Base-by-base conservation (phyloP, 2,888 invertebrate species). In the Phasia obesa region DNA sequence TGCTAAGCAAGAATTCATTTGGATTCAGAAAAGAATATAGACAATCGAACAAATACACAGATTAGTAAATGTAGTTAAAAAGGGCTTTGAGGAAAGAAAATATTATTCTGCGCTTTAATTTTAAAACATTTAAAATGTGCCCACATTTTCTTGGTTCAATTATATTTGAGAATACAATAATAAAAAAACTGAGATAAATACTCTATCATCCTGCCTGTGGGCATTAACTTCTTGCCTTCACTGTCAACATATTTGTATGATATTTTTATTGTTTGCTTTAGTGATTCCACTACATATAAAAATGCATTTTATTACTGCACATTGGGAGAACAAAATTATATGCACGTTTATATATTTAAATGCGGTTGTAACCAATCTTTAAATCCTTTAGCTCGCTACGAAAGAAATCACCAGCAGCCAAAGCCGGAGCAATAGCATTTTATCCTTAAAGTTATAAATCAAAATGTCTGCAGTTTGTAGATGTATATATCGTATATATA, bases 381-480 rank as follows among this genome's bases (percentile, higher is more conserved):
- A 60, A 71, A 83, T 83, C 85, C 86, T 86, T 86, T 84, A 87
- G 87, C 71, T 25, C 57, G 81, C 84, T 85, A 85, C 80, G 85
- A 85, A 86, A 87, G 85, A n/a, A n/a, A n/a, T n/a, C 86, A 81
- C 84, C 74, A 74, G 81, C 78, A 86, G 84, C 71, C 74, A 17
- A 35, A 62, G 55, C 71, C 27, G 47, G 5, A 62, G 73, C 60
- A 69, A 70, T 47, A 70, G 47, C 42, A 75, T 62, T 81, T 81
- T 83, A 81, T 83, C 77, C 77, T 74, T 67, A 65, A 83, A 73
- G 81, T 84, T 88, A 89, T 88, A 88, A 88, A 88, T 88, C 88
- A 89, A 87, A 86, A 87, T 85, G 87, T 86, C 88, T 86, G 87
- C 85, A 85, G 76, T 84, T 84, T 75, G 38, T 21, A 15, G 11